Evolutionary conservation across 2,888 invertebrate species (phyloP).

Genomic region (Merodon equestris): DNA sequence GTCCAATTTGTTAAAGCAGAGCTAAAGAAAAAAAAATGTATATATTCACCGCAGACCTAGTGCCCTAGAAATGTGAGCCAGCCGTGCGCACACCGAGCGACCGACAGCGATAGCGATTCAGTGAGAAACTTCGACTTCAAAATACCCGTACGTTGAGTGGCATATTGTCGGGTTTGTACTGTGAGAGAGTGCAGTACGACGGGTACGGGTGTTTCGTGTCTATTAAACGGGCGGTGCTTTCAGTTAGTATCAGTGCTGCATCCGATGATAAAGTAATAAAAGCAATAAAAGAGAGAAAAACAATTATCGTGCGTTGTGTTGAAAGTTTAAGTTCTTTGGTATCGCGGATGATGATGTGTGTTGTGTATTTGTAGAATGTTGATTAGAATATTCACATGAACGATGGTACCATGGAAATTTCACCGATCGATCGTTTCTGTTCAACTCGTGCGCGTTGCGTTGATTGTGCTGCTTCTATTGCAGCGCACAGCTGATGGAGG

Average conservation of each 20-base stretch:
- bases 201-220: neutral
- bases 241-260: conserved; percentile 8
- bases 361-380: conserved; percentile 25
- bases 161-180: neutral
- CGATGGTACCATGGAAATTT: conserved; percentile 71
- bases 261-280: conserved; percentile 4
- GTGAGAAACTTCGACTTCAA: neutral
- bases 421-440: conserved; percentile 48
- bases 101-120: conserved; percentile 36
- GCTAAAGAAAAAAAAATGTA: conserved; percentile 22
- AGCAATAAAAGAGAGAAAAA: neutral
- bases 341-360: conserved; percentile 26
- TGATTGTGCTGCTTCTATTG: conserved; percentile 30
- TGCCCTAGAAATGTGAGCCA: conserved; percentile 66
- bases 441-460: conserved; percentile 33
- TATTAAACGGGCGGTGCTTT: conserved; percentile 20
- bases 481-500: conserved; percentile 60
- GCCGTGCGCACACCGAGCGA: conserved; percentile 24
- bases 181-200: conserved; percentile 28
- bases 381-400: conserved; percentile 59
- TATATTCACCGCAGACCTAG: conserved; percentile 65
- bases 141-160: too few species aligned
- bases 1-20: conserved; percentile 59
- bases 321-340: conserved; percentile 5
- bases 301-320: conserved; percentile 5